Base-by-base conservation (phyloP, 2,888 invertebrate genomes). In the Hyposoter dolosus region DNA sequence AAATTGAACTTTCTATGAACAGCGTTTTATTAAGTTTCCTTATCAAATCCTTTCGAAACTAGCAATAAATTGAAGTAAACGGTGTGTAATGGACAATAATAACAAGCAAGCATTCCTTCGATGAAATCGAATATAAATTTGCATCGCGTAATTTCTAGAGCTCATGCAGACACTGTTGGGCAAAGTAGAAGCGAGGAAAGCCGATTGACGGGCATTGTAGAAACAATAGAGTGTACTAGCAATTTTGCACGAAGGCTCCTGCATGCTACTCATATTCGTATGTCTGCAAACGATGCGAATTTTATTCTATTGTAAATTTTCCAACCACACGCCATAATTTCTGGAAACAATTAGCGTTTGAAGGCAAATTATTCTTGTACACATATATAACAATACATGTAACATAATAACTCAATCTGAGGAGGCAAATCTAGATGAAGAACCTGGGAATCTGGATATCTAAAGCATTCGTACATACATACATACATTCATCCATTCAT, bases 401-500 rank as follows among this genome's bases (percentile, higher is more conserved):
- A 53, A 79, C 50, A 40, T 28, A 35, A 69, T 15, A 23, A 69
- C 50, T 65, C 17, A 71, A 19, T 40, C 71, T 71, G n/a, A 32
- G 40, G 17, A 50, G 50, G 17, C 23, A 45, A 35, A 19, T 17
- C 60, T 56, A 47, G 23, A 23, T 35, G 40, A 23, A 40, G 77
- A 77, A 17, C 12, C n/a, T 17, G 32, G 45, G 53, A 65, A 72
- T 81, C 56, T 47, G 47, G 77, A 66, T 77, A 56, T 81, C 66
- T 81, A 71, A 32, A 50, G 28, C 50, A 50, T 56, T 56, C 45
- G 56, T 35, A 40, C 45, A 19, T 15, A 71, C 32, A 35, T 65
- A 69, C 65, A 50, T 72, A 65, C 66, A 35, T 3, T 35, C 35
- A 5, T 35, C 35, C 35, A 17, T 23, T 19, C 28, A 40, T 60